phyloP scores from a whole-genome alignment of 2,113 vertebrate genomes.

The Talpa occidentalis region DNA sequence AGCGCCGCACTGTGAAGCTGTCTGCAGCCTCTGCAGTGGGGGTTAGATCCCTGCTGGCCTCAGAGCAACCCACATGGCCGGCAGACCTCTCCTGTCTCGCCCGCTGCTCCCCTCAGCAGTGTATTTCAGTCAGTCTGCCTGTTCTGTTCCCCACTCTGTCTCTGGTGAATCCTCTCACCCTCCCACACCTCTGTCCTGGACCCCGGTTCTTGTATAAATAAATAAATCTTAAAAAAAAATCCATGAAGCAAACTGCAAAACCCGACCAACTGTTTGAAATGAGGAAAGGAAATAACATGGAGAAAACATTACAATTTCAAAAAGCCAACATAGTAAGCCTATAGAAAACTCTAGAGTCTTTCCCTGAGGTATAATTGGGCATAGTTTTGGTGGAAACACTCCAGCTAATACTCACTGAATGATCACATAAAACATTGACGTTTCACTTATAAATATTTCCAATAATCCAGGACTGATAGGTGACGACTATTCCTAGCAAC shows the following conservation, averaged over 20 bases:
- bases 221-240: no score
- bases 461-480: background rate
- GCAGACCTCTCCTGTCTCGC: no score
- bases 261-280: conserved; percentile 8
- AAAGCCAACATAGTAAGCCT: background rate
- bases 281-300: background rate
- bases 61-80: no score
- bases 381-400: background rate
- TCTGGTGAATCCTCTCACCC: no score
- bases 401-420: background rate
- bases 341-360: background rate
- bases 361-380: background rate
- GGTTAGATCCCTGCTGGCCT: no score
- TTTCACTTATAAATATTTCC: conserved; percentile 10
- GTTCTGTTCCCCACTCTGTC: no score
- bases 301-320: conserved; percentile 40
- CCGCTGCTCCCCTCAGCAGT: no score
- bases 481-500: background rate
- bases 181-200: no score
- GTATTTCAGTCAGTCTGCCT: no score
- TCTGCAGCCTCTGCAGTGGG: no score
- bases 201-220: no score
- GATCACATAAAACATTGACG: background rate
- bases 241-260: conserved; percentile 27
- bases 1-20: no score